Percentiles rank a stretch among this genome's conserved stretches.
Evolutionary conservation across 2,797 vertebrate species (phyloP).

Genomic region (Cercopithecus neglectus): DNA sequence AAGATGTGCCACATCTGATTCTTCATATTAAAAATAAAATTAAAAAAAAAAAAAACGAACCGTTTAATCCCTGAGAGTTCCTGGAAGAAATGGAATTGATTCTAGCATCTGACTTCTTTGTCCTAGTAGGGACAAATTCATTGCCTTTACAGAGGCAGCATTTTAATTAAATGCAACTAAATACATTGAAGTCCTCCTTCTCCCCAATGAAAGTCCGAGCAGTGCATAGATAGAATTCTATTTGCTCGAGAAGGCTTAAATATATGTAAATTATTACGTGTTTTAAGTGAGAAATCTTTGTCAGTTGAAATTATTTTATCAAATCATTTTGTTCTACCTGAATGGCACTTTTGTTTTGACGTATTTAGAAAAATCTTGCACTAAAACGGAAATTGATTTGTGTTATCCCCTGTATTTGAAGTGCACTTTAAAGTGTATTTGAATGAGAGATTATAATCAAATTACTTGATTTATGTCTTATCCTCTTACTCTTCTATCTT

Average conservation of each 20-base stretch:
- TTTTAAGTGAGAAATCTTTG: constrained; percentile 19
- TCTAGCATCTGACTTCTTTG: neutral
- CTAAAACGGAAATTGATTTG: neutral
- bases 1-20: neutral
- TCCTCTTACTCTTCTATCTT: neutral
- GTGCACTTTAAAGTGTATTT: neutral
- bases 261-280: neutral
- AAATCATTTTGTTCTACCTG: neutral
- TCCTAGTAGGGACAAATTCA: neutral
- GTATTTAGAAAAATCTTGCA: neutral
- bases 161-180: neutral
- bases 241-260: neutral
- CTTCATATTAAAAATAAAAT: neutral
- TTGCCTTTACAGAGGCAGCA: neutral
- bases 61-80: neutral
- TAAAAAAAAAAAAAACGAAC: neutral
- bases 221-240: neutral
- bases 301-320: constrained; percentile 28
- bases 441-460: neutral
- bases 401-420: neutral
- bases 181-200: neutral
- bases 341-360: neutral
- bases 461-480: neutral
- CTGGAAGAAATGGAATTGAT: neutral
- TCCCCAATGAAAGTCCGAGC: neutral